Percentiles rank a stretch among this genome's conserved stretches.
These are phyloP conservation scores for Tubulanus polymorphus DNA, from an alignment of 2,888 invertebrate species.

Conservation along the genomic window DNA sequence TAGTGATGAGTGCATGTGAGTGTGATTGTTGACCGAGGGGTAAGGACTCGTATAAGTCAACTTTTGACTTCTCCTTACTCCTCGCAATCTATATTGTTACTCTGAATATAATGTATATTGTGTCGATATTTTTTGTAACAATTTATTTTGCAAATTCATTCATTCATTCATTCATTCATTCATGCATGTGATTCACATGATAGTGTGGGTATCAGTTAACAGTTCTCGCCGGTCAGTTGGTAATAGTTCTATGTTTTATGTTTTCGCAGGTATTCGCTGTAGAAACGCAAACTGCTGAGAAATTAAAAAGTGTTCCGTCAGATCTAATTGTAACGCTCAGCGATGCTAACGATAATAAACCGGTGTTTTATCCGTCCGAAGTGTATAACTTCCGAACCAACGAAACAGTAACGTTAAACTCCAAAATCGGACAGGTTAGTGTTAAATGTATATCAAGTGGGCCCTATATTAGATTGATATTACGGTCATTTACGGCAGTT, in stretches of 20 bases:
- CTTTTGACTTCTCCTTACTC: no score
- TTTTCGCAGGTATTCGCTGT: neutral
- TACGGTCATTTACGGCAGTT: no score
- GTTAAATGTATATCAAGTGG: no score
- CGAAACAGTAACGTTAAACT: slow-evolving; percentile 80
- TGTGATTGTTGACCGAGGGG: no score
- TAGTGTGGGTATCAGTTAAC: neutral
- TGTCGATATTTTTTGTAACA: no score
- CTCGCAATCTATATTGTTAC: no score
- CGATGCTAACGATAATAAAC: slow-evolving; percentile 90
- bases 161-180: neutral
- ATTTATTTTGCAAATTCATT: no score
- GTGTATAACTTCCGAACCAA: slow-evolving; percentile 82
- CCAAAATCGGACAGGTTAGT: slow-evolving; percentile 75
- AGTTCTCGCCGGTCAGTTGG: neutral
- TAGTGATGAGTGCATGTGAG: no score
- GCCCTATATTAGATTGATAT: no score
- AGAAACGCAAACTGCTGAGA: neutral
- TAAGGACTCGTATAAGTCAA: no score
- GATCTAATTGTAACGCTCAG: slow-evolving; percentile 83
- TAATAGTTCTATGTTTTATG: neutral
- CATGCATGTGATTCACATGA: neutral
- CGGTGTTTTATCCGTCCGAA: slow-evolving; percentile 67
- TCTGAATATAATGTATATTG: no score
- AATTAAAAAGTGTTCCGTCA: slow-evolving; percentile 2